Evolutionary conservation across 2,888 invertebrate genomes (phyloP).

Genomic region (Spilosoma lubricipeda): DNA sequence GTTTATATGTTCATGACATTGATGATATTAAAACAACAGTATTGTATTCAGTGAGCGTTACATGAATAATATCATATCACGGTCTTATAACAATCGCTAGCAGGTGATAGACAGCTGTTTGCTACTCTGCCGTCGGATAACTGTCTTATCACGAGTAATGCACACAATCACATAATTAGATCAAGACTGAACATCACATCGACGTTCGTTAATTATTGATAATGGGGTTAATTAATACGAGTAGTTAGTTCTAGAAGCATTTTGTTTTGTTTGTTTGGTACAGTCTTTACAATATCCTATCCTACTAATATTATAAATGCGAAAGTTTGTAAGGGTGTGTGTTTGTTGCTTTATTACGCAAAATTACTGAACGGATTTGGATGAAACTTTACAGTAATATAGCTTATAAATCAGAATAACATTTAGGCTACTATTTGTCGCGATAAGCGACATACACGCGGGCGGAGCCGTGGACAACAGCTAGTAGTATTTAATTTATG

Average conservation of each 20-base stretch:
- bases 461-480: too few relatives aligned
- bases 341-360: too few relatives aligned
- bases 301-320: too few relatives aligned
- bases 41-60: conserved; percentile 45
- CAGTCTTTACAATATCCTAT: neutral
- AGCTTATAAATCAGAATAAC: too few relatives aligned
- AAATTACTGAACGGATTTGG: too few relatives aligned
- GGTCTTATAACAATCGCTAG: conserved; percentile 36
- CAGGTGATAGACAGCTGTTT: conserved; percentile 63
- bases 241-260: conserved; percentile 4
- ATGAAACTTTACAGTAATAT: too few relatives aligned
- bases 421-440: too few relatives aligned
- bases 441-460: too few relatives aligned
- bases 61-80: conserved; percentile 52
- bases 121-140: conserved; percentile 60
- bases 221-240: conserved; percentile 33
- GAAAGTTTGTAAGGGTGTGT: too few relatives aligned
- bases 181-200: conserved; percentile 50
- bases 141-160: conserved; percentile 60
- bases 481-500: neutral
- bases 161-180: conserved; percentile 59
- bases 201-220: conserved; percentile 50
- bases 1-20: conserved; percentile 48
- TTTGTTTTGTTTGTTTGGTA: conserved; percentile 2
- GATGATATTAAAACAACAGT: conserved; percentile 41